phyloP scores from a whole-genome alignment of 2,113 vertebrate species.

The Mionectes macconnelli region DNA sequence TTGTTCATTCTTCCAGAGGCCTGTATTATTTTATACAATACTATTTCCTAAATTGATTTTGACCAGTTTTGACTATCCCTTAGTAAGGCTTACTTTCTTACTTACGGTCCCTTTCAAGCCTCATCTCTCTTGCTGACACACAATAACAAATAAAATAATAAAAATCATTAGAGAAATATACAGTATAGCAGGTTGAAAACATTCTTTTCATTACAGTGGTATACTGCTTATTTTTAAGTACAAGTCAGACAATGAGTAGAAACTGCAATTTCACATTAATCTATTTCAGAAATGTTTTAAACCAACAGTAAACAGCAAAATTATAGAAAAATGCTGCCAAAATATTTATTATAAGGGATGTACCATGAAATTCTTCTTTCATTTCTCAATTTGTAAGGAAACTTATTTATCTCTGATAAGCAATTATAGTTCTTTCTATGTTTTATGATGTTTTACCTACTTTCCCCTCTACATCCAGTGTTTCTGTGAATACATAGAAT shows the following conservation, averaged over 20 bases:
- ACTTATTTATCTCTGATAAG: neutral
- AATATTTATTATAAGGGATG: neutral
- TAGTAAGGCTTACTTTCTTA: neutral
- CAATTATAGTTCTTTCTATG: neutral
- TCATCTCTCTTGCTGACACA: neutral
- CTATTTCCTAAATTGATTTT: neutral
- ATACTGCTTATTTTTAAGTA: neutral
- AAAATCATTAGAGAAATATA: neutral
- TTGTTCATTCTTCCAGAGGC: neutral
- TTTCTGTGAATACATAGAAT: neutral
- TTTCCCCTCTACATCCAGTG: neutral
- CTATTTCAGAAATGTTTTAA: neutral
- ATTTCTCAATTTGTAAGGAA: neutral
- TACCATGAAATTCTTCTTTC: constrained; percentile 13
- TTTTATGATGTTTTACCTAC: neutral
- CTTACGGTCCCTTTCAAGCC: neutral
- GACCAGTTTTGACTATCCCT: neutral
- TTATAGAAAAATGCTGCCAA: neutral
- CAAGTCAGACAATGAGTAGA: neutral
- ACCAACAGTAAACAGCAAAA: neutral
- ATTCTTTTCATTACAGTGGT: neutral
- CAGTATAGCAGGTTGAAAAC: fast-evolving
- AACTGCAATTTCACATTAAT: neutral
- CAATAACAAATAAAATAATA: neutral
- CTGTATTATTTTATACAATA: neutral